phyloP scores from a whole-genome alignment of 2,888 invertebrate species.

The Orthonychiurus folsomi region DNA sequence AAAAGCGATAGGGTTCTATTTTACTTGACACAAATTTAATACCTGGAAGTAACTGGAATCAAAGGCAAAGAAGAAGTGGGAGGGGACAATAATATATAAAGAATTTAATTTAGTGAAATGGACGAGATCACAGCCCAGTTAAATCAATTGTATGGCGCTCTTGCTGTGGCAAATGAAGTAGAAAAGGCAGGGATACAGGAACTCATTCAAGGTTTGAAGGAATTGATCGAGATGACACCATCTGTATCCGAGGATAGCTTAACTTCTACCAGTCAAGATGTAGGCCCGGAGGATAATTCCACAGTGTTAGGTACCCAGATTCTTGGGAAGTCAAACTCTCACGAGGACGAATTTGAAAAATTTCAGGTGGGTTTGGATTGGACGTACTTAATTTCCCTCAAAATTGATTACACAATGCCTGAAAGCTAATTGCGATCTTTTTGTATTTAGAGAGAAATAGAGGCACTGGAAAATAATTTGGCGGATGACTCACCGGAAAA shows the following conservation, averaged over 20 bases:
- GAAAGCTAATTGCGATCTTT: too few relatives aligned
- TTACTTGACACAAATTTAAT: too few relatives aligned
- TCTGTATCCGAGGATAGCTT: background rate
- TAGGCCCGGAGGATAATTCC: background rate
- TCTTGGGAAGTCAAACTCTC: too few relatives aligned
- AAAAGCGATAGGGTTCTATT: too few relatives aligned
- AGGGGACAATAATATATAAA: too few relatives aligned
- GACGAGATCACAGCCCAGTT: slow-evolving; percentile 30
- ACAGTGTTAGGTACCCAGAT: background rate
- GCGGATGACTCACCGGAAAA: too few relatives aligned
- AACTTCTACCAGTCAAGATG: background rate
- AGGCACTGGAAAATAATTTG: too few relatives aligned
- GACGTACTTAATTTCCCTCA: too few relatives aligned
- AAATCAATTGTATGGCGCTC: slow-evolving; percentile 24
- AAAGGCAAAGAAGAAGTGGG: too few relatives aligned
- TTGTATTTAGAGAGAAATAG: slow-evolving; percentile 25
- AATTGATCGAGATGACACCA: slow-evolving; percentile 13
- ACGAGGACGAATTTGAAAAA: slow-evolving; percentile 21
- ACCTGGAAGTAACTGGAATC: too few relatives aligned
- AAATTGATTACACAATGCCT: too few relatives aligned
- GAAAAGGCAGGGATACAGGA: slow-evolving; percentile 27
- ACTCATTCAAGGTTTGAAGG: slow-evolving; percentile 31
- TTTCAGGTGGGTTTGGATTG: slow-evolving; percentile 26
- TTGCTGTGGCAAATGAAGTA: slow-evolving; percentile 25
- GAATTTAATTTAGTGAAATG: too few relatives aligned